Percentiles rank a stretch among this genome's conserved stretches.
phyloP scores from a whole-genome alignment of 2,797 vertebrate species.

The Sciurus carolinensis region DNA sequence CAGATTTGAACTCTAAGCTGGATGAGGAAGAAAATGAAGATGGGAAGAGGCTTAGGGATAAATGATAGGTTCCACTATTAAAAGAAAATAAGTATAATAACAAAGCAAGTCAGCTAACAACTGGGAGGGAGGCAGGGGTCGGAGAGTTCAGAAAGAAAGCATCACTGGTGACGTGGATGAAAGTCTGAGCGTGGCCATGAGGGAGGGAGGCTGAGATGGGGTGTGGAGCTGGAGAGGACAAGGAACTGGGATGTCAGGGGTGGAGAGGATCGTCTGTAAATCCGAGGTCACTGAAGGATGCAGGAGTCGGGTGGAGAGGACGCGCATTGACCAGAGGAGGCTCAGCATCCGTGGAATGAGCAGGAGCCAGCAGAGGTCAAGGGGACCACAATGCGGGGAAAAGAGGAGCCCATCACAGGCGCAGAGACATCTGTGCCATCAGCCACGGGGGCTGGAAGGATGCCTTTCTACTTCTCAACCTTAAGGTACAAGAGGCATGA shows the following conservation, averaged over 20 bases:
- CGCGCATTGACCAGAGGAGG: not conserved
- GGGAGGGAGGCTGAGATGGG: not conserved
- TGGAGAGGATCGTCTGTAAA: not conserved
- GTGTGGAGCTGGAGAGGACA: not conserved
- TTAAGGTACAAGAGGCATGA: not conserved
- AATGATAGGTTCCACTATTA: not conserved
- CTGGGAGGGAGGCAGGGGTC: not conserved
- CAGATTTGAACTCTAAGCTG: not conserved
- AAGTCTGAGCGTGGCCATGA: not conserved
- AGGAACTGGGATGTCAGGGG: not conserved
- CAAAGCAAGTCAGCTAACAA: not conserved
- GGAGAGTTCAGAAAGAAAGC: slow-evolving; percentile 11
- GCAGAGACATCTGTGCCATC: not conserved
- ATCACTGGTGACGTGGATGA: not conserved
- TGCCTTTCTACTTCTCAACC: not conserved
- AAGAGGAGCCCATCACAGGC: not conserved
- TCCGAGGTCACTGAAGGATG: not conserved
- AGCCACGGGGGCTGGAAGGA: not conserved
- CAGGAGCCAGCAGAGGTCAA: not conserved
- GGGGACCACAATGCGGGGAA: not conserved
- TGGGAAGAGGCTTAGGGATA: not conserved
- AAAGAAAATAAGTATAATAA: not conserved
- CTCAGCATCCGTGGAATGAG: not conserved
- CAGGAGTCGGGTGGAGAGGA: not conserved
- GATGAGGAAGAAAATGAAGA: not conserved